phyloP scores from a whole-genome alignment of 2,113 vertebrate species.

The Vimba vimba region DNA sequence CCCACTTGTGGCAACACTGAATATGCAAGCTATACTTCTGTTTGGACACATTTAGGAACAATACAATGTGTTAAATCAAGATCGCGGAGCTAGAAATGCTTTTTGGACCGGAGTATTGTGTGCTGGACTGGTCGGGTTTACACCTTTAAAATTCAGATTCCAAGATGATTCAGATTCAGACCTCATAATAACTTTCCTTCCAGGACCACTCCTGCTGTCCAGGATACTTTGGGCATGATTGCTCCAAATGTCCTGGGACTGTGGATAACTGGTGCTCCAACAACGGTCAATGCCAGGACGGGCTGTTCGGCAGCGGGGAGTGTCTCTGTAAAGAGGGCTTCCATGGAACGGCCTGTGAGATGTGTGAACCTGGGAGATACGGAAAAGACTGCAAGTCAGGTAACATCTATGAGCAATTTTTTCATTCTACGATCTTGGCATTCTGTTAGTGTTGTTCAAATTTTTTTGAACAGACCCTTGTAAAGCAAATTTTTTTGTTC shows the following conservation, averaged over 20 bases:
- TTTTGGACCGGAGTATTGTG: not conserved
- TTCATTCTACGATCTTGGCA: not conserved
- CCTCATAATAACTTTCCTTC: not conserved
- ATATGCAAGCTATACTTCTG: not conserved
- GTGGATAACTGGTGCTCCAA: constrained; percentile 83
- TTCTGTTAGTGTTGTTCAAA: not conserved
- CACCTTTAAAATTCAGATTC: not conserved
- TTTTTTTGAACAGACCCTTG: not conserved
- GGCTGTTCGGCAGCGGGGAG: constrained; percentile 83
- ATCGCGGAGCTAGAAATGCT: not conserved
- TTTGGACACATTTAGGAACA: not conserved
- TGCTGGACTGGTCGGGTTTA: not conserved
- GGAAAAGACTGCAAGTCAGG: constrained; percentile 84
- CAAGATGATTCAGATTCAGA: not conserved
- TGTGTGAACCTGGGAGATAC: constrained; percentile 90
- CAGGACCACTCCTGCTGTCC: constrained; percentile 87
- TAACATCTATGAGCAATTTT: constrained; percentile 55
- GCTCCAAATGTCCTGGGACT: constrained; percentile 87
- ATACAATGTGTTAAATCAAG: not conserved
- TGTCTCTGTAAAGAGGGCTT: constrained; percentile 93
- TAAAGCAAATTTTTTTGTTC: constrained; percentile 1
- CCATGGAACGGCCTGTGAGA: constrained; percentile 92
- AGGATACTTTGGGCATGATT: constrained; percentile 89
- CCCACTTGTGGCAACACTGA: not conserved
- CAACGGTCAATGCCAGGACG: constrained; percentile 88